Base-by-base conservation (phyloP, 2,888 invertebrate genomes). In the Flexamia atlantica region DNA sequence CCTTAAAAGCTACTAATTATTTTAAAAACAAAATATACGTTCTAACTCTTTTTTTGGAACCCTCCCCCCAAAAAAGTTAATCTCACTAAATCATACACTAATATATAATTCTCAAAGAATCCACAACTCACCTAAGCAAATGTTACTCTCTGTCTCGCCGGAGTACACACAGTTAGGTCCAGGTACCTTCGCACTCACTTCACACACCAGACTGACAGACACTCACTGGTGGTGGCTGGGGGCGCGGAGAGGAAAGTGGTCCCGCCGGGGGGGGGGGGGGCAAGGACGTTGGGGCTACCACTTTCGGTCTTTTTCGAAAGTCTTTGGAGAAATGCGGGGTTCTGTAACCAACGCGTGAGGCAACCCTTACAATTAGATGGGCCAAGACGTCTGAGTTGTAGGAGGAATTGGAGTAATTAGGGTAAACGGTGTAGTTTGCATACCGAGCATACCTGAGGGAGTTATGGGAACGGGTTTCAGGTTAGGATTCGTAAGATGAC, bases 261-360 rank as follows among this genome's bases (percentile, higher is more conserved):
- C 70, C 70, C 36, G 20, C 36, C 23, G n/a, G 12, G 9, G 40
- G 40, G 40, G 70, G 70, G 40, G 70, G 40, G 70, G 32, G 36
- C 70, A 70, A 70, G 70, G 70, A 25, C 70, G 40, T 40, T 40
- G 4, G 28, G 30, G 23, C 36, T 40, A 40, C 70, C 70, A 70
- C 70, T 70, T 70, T 70, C 70, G 70, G 70, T 70, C 70, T 70
- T 70, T 70, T 70, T 70, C 70, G 70, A 70, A 70, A 70, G 70
- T 70, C 36, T n/a, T 17, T 30, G 40, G 70, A 70, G 70, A 70
- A 70, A 70, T 70, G 70, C 68, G 30, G 68, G 36, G 36, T 23
- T 64, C 20, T 70, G 70, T 70, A 70, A 70, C 70, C n/a, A 10
- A 40, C 5, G 40, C 70, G 40, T 70, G 70, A 36, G 70, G 70